Evolutionary conservation across 2,113 vertebrate species (phyloP).

Genomic region (Hippocampus zosterae): DNA sequence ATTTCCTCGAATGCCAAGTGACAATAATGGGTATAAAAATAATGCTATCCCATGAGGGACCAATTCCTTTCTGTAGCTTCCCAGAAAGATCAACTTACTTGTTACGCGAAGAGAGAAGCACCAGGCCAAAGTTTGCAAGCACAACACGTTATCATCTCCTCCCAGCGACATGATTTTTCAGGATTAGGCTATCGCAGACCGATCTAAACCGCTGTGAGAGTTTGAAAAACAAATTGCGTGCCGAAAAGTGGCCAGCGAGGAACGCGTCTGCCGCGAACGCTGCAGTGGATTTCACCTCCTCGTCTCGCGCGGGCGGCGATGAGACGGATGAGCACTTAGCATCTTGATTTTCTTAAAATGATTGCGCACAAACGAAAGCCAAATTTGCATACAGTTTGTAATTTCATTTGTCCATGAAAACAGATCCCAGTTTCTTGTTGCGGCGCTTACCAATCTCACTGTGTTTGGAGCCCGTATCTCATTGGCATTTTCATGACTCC

Average conservation of each 20-base stretch:
- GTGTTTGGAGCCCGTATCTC: constrained; percentile 7
- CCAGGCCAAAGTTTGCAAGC: constrained; percentile 2
- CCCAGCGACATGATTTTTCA: constrained; percentile 41
- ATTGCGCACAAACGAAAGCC: not conserved
- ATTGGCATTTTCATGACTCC: constrained; percentile 33
- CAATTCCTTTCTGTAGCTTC: not conserved
- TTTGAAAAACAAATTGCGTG: constrained; percentile 51
- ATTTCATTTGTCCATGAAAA: constrained; percentile 18
- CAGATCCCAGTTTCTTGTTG: not conserved
- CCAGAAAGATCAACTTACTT: not conserved
- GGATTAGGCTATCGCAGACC: constrained; percentile 45
- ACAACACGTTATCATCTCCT: constrained; percentile 15
- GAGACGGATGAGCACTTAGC: constrained; percentile 4
- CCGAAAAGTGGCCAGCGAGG: constrained; percentile 24
- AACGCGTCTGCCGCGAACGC: constrained; percentile 36
- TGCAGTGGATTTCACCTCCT: constrained; percentile 20
- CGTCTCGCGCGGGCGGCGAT: constrained; percentile 10
- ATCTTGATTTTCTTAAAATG: constrained; percentile 16
- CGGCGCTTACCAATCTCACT: not conserved
- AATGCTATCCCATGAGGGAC: not conserved
- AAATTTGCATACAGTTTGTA: constrained; percentile 4
- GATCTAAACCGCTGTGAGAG: constrained; percentile 48
- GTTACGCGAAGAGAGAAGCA: constrained; percentile 11
- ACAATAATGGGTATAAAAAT: too few relatives aligned
- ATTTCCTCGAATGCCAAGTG: too few relatives aligned